Evolutionary conservation across 2,797 vertebrate species (phyloP).

Genomic region (Merluccius polli): DNA sequence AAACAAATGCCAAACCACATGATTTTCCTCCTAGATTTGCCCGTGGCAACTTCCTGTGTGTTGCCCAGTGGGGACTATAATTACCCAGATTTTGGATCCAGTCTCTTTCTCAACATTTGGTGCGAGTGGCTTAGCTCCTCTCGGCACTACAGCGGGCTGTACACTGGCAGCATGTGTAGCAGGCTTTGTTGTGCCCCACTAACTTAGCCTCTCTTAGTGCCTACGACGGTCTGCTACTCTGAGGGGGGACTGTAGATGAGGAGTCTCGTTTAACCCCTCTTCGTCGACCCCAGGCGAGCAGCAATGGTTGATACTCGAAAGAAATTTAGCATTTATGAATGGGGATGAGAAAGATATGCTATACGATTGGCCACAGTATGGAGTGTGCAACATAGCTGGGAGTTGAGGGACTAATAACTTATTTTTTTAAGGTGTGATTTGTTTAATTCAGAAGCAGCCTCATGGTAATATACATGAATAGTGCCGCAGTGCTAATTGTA

Average conservation of each 20-base stretch:
- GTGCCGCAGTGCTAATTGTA: background rate
- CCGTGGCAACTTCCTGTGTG: conserved; percentile 37
- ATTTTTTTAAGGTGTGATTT: background rate
- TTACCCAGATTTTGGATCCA: conserved; percentile 58
- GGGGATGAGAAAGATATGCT: background rate
- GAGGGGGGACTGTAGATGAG: conserved; percentile 36
- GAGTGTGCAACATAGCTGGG: background rate
- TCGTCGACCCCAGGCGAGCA: background rate
- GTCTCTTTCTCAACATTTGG: conserved; percentile 62
- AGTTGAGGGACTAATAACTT: background rate
- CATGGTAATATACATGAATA: background rate
- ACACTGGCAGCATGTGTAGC: conserved; percentile 75
- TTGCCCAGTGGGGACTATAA: conserved; percentile 55
- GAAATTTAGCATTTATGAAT: background rate
- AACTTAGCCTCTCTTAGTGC: conserved; percentile 68
- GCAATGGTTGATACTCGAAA: background rate
- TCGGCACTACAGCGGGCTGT: conserved; percentile 72
- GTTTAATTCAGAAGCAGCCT: background rate
- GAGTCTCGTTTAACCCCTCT: background rate
- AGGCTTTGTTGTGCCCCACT: conserved; percentile 69
- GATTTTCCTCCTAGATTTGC: background rate
- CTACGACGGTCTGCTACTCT: conserved; percentile 63
- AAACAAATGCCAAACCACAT: background rate
- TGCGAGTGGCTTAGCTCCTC: conserved; percentile 71
- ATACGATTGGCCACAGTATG: background rate